Conservation (phyloP, 2,797 vertebrate genomes). For the Syngnathus acus region DNA sequence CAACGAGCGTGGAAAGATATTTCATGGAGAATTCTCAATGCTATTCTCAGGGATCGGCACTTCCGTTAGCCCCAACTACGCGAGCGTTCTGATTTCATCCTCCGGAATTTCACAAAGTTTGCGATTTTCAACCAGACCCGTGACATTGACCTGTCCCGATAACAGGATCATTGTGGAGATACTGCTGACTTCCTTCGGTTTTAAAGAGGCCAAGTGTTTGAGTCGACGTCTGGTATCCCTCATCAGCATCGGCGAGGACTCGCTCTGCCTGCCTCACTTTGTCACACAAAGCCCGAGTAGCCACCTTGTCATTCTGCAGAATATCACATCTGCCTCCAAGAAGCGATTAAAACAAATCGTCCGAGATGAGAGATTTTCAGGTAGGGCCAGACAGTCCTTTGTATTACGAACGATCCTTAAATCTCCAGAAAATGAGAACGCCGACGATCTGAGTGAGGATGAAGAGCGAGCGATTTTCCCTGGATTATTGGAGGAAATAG, state of each 20-base stretch:
- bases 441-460: constrained; percentile 6
- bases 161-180: constrained; percentile 69
- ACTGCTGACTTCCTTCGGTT: constrained; percentile 70
- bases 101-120: constrained; percentile 65
- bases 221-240: constrained; percentile 68
- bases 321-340: constrained; percentile 60
- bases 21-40: constrained; percentile 31
- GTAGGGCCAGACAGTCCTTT: constrained; percentile 4
- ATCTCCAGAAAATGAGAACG: constrained; percentile 9
- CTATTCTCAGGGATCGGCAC: constrained; percentile 62
- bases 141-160: constrained; percentile 70
- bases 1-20: constrained; percentile 9
- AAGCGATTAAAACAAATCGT: constrained; percentile 38
- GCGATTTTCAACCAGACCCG: constrained; percentile 65
- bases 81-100: constrained; percentile 69
- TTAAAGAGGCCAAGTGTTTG: constrained; percentile 65
- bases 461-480: constrained; percentile 23
- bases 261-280: constrained; percentile 52
- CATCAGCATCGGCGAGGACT: constrained; percentile 66
- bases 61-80: constrained; percentile 60
- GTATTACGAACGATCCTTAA: constrained; percentile 5
- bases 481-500: constrained; percentile 66
- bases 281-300: constrained; percentile 35
- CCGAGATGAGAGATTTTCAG: constrained; percentile 13
- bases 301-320: constrained; percentile 64